Evolutionary conservation across 2,888 invertebrate species (phyloP), one percentile per base, ranked within the genome.

Genomic region (Silvanus unidentatus): DNA sequence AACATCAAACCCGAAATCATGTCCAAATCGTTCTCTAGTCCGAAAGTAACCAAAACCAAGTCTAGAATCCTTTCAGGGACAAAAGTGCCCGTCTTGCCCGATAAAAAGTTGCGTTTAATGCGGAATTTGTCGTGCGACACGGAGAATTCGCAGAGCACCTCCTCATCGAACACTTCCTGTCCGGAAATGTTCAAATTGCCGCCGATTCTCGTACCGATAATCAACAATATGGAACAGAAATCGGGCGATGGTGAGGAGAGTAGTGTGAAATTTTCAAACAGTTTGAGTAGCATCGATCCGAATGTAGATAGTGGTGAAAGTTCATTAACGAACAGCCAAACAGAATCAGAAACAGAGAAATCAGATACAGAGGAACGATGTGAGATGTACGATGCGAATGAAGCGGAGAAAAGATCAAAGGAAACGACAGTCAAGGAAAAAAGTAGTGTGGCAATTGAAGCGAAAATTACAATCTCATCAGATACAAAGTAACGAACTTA

Each of bases 261-360:
- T 37, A 47, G 47, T 16, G 39, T 57, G 11, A 65, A 58, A 47
- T 44, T 53, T 35, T 80, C 78, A 72, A 79, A 78, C 53, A 84
- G 84, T 59, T 75, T 81, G 32, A 84, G 84, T 1, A 86, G 86
- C 59, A 75, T 84, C 13, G 84, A 84, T 40, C 84, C 84, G 11
- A 78, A 84, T 52, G 74, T 83, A 16, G 84, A 87, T 69, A 84
- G 69, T 51, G 68, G 66, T n/a, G 60, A 62, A 11, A 73, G 72
- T 54, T 73, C 73, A 2, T 53, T 70, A 35, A 54, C 54, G 73
- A 77, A 59, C 73, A 22, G 22, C 8, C 22, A 22, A 22, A 22
- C 22, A 5, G 22, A 22, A 5, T 22, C 22, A 44, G 55, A 55
- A 14, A 16, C 39, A 14, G 45, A 41, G 12, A 40, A 36, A n/a